Base-by-base conservation (phyloP, 2,888 invertebrate species). In the Apamea anceps region DNA sequence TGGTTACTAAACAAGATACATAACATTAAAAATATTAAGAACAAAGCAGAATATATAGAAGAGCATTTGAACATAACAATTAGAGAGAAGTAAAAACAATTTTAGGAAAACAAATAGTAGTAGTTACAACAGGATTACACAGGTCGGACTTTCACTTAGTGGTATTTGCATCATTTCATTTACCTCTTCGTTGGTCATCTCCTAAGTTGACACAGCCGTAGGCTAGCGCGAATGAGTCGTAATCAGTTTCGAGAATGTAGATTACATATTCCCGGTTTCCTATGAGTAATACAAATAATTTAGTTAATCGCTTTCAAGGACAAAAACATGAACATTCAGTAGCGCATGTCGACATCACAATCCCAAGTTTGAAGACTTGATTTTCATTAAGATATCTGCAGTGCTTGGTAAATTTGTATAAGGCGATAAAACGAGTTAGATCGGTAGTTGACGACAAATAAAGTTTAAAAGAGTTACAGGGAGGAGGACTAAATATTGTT, bases 171-270 rank as follows among this genome's bases (percentile, higher is more conserved):
- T 37, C 0, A 63, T 51, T 60, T 93, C 42, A 54, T 28, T 88
- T 90, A 97, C 97, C 93, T 89, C 93, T 91, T 87, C 96, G 95
- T 77, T 89, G 85, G 66, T 96, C 88, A 18, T 92, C 87, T 73
- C 94, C 94, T 60, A 96, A 91, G 87, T 97, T 95, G 1, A 90
- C 90, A 89, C 98, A 98, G 57, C 97, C 97, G 96, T 97, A 98
- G 2, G 98, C 97, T 0, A 98, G 96, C 8, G 98, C 94, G 85
- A 97, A 98, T 65, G 95, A 95, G 0, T 94, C 94, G 89, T 98
- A 98, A 91, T 98, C 98, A 0, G 98, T 98, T 60, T 96, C 91
- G 15, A 80, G 83, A 51, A 86, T 28, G 12, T 28, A 66, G 7
- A 80, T 15, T 0, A 42, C 21, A 37, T 73, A 68, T 8, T 51